Conservation (phyloP, 2,888 invertebrate genomes). For the Spialia ferax region DNA sequence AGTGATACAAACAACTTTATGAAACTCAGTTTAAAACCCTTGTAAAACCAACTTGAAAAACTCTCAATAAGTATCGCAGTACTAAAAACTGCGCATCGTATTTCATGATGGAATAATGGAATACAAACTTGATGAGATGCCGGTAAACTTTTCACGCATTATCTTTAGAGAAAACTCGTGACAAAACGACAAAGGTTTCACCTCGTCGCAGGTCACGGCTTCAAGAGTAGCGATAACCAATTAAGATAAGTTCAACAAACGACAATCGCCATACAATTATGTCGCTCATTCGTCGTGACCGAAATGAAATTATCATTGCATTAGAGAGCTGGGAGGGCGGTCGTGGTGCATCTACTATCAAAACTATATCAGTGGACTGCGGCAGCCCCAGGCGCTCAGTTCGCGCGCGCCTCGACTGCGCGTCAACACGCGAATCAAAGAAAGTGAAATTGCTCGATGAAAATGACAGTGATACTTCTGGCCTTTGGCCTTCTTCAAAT, state of each 20-base stretch:
- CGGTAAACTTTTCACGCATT: constrained; percentile 64
- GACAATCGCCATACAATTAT: constrained; percentile 82
- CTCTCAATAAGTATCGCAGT: too few species aligned
- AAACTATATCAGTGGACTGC: constrained; percentile 80
- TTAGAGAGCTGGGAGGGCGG: constrained; percentile 79
- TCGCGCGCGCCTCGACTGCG: constrained; percentile 68
- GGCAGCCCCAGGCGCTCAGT: constrained; percentile 73
- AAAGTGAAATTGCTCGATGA: constrained; percentile 78
- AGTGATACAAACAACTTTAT: too few species aligned
- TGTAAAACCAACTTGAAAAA: background rate
- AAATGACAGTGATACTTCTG: constrained; percentile 76
- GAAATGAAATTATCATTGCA: constrained; percentile 78
- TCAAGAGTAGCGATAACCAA: constrained; percentile 77
- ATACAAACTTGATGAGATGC: constrained; percentile 19
- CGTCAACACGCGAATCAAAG: constrained; percentile 69
- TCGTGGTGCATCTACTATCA: constrained; percentile 79
- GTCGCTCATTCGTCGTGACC: constrained; percentile 83
- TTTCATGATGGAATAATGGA: background rate
- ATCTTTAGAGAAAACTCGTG: constrained; percentile 72
- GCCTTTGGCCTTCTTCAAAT: constrained; percentile 65
- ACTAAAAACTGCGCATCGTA: background rate
- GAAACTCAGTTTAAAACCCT: too few species aligned
- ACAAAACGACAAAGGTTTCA: constrained; percentile 81
- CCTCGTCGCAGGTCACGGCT: constrained; percentile 77
- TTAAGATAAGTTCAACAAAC: constrained; percentile 78